These are phyloP conservation scores for Colius striatus DNA, from an alignment of 2,113 vertebrate species.

Conservation along the genomic window DNA sequence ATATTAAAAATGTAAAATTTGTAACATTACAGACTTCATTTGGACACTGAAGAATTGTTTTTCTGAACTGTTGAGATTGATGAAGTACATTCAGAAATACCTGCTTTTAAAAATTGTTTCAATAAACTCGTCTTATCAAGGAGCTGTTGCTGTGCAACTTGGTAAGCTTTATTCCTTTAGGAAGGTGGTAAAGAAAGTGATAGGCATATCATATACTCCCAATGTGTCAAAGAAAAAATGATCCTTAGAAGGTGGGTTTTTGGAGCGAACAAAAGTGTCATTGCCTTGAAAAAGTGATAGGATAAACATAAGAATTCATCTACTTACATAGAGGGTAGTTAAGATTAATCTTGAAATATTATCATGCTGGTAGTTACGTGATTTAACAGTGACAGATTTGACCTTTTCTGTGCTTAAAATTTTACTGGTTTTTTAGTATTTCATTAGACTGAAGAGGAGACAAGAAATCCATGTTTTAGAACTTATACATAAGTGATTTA, in stretches of 20 bases:
- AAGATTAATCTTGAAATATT: neutral
- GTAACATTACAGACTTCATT: neutral
- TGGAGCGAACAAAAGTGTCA: neutral
- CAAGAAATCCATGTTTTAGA: neutral
- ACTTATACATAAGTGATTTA: neutral
- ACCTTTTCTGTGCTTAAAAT: neutral
- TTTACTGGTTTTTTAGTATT: neutral
- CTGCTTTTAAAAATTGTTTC: constrained; percentile 40
- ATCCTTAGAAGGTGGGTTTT: neutral
- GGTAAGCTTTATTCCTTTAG: neutral
- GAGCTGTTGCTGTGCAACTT: neutral
- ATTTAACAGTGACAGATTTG: neutral
- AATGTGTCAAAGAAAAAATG: neutral
- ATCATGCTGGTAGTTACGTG: neutral
- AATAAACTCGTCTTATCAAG: constrained; percentile 20
- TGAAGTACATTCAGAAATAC: neutral
- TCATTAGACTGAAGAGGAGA: neutral
- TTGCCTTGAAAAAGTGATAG: neutral
- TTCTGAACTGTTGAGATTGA: constrained; percentile 3
- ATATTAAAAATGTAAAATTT: constrained; percentile 1
- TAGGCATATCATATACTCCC: too few species aligned
- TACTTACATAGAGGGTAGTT: neutral
- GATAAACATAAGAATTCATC: neutral
- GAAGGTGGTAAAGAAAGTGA: neutral
- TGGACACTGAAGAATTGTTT: constrained; percentile 22